These are phyloP conservation scores for Tychaedon coryphoeus DNA, from an alignment of 2,113 vertebrate genomes.

Conservation along the genomic window DNA sequence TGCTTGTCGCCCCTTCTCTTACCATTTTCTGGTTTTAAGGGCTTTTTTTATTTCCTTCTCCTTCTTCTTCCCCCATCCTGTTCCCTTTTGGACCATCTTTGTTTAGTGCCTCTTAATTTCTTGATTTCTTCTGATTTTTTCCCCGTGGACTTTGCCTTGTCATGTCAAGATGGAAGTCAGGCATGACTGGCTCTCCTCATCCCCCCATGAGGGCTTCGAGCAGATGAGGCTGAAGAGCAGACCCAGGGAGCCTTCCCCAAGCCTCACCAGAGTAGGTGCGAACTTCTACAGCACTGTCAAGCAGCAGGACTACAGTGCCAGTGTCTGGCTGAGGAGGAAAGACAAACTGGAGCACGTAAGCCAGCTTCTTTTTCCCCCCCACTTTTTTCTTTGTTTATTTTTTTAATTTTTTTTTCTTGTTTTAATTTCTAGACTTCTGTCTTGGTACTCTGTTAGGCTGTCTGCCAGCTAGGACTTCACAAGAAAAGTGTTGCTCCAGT, in stretches of 20 bases:
- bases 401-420: too few relatives aligned
- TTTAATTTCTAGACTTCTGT: background rate
- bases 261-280: constrained; percentile 73
- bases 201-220: constrained; percentile 76
- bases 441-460: background rate
- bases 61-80: background rate
- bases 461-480: background rate
- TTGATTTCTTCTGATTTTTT: background rate
- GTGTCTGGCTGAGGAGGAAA: constrained; percentile 89
- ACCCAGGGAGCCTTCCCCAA: constrained; percentile 71
- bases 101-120: background rate
- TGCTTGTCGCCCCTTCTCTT: background rate
- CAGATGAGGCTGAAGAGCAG: constrained; percentile 78
- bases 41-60: background rate
- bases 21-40: background rate
- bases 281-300: constrained; percentile 85
- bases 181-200: constrained; percentile 78
- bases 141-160: constrained; percentile 58
- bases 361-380: background rate
- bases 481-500: background rate
- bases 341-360: constrained; percentile 92
- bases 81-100: background rate
- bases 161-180: constrained; percentile 81
- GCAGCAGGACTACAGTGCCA: constrained; percentile 91
- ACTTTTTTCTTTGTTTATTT: too few relatives aligned